Base-by-base conservation (phyloP, 1,140 invertebrate species). In the Panagrolaimus sp. region DNA sequence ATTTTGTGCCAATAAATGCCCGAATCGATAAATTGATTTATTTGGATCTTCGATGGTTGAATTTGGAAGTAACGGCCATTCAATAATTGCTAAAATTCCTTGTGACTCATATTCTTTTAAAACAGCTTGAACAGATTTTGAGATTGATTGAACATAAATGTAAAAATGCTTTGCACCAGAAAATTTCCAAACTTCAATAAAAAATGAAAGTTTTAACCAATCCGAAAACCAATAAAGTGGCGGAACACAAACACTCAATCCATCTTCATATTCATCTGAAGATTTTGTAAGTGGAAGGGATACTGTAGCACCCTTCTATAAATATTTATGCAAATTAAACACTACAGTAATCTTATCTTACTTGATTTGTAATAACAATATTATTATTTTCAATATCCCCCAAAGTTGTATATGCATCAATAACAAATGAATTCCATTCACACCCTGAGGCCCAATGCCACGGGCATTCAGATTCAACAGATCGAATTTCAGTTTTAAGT, bases 141-240 rank as follows among this genome's bases (percentile, higher is more conserved):
- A 58, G 17, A 58, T 28, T 3, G 52, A 58, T 26, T 58, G 52
- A 21, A 58, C 17, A 58, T 58, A 58, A 28, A 58, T n/a, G 17
- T 58, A 58, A 8, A 58, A 58, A 58, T 58, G 52, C 4, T 21
- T 21, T 1, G 52, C 15, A 26, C 52, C 52, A 17, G 52, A 21
- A 10, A 58, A 26, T 58, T 58, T 58, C 52, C 52, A 58, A 26
- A n/a, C 17, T 58, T 58, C 52, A 21, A 58, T 26, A 14, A 58
- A 58, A 58, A 58, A 28, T n/a, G 52, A 12, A 1, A 58, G 3
- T 58, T 58, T 58, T 21, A 58, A n/a, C 21, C 21, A 28, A 28
- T 58, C 52, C 12, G 21, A 26, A 12, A 21, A 12, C 52, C 52
- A 58, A 58, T 26, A 58, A 21, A 58, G 21, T 1, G 52, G 52